Conservation (phyloP, 2,888 invertebrate genomes). For the Allophyes oxyacanthae region DNA sequence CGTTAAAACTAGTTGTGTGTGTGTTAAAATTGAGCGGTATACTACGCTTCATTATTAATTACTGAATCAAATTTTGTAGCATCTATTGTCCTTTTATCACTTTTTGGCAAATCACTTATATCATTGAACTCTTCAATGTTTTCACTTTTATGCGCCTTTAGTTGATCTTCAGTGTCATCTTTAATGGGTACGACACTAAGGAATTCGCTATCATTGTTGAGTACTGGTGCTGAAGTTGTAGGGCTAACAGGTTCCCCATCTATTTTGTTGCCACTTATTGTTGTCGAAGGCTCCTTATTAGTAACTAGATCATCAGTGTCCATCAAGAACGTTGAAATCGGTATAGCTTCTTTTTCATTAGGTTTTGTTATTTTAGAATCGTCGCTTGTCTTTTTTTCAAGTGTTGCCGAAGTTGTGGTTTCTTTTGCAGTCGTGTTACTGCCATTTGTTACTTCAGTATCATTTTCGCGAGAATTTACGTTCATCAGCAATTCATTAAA, state of each 20-base stretch:
- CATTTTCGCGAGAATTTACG: slow-evolving; percentile 55
- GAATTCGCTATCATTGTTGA: slow-evolving; percentile 63
- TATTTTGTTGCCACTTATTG: slow-evolving; percentile 45
- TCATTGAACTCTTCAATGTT: slow-evolving; percentile 78
- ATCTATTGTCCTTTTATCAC: slow-evolving; percentile 84
- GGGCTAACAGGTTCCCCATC: slow-evolving; percentile 50
- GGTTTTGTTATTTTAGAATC: slow-evolving; percentile 38
- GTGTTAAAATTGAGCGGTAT: slow-evolving; percentile 52
- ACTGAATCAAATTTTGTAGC: slow-evolving; percentile 75
- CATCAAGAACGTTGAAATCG: slow-evolving; percentile 76
- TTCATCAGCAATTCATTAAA: slow-evolving; percentile 62
- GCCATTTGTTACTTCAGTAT: slow-evolving; percentile 43
- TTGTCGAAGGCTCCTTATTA: slow-evolving; percentile 55
- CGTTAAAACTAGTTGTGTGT: slow-evolving; percentile 68
- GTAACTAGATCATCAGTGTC: slow-evolving; percentile 82
- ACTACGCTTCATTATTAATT: slow-evolving; percentile 79
- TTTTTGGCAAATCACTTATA: slow-evolving; percentile 85
- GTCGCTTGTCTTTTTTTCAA: slow-evolving; percentile 27
- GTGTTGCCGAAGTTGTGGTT: slow-evolving; percentile 9
- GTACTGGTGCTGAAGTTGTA: slow-evolving; percentile 25
- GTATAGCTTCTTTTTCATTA: slow-evolving; percentile 57
- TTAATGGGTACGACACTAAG: slow-evolving; percentile 81
- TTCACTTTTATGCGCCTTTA: slow-evolving; percentile 71
- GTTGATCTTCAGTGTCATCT: slow-evolving; percentile 67
- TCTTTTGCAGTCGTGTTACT: slow-evolving; percentile 17